These are phyloP conservation scores for Sylvia borin DNA, from an alignment of 2,797 vertebrate genomes.

Conservation along the genomic window DNA sequence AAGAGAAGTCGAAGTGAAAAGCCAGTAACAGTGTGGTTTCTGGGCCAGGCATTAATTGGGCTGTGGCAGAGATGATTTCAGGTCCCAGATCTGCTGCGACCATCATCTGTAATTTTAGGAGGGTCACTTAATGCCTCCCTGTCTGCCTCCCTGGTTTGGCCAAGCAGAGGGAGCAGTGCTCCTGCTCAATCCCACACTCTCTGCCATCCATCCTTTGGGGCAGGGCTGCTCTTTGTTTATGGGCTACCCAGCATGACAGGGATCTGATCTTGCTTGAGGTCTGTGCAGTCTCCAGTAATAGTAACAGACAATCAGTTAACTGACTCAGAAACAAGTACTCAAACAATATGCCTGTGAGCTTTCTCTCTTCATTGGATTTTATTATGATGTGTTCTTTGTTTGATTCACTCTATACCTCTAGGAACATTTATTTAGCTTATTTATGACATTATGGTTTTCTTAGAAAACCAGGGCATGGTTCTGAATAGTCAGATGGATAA, in stretches of 20 bases:
- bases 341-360: background rate
- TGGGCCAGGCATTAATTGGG: background rate
- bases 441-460: background rate
- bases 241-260: background rate
- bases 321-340: constrained; percentile 24
- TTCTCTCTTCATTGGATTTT: background rate
- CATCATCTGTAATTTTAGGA: background rate
- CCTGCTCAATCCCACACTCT: background rate
- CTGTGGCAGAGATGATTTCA: background rate
- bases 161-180: background rate
- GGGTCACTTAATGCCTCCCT: accelerated
- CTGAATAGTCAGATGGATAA: background rate
- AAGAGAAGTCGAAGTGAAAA: background rate
- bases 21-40: background rate
- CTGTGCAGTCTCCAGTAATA: background rate
- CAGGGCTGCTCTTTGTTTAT: background rate
- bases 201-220: background rate
- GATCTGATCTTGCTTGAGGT: background rate
- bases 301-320: background rate
- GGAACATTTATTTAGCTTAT: constrained; percentile 42
- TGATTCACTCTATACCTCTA: constrained; percentile 34
- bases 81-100: background rate
- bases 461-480: background rate
- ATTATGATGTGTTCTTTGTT: background rate
- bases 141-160: background rate